Evolutionary conservation across 2,888 invertebrate species (phyloP).

Genomic region (Hipparchia semele): DNA sequence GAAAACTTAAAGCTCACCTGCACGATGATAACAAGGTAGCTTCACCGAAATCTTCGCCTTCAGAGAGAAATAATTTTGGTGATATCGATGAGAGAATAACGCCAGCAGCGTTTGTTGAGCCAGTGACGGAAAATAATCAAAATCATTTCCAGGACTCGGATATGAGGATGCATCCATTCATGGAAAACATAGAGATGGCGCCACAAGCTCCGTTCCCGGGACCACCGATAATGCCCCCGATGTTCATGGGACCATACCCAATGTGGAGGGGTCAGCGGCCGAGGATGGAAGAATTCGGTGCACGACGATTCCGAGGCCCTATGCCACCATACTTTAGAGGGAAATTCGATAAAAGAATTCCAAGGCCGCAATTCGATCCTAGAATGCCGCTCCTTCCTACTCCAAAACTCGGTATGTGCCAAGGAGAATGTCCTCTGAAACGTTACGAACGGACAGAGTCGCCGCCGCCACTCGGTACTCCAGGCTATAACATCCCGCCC

Average conservation of each 20-base stretch:
- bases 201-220: slow-evolving; percentile 52
- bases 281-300: slow-evolving; percentile 62
- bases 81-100: slow-evolving; percentile 80
- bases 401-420: slow-evolving; percentile 66
- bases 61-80: slow-evolving; percentile 65
- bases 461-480: slow-evolving; percentile 70
- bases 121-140: slow-evolving; percentile 62
- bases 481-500: slow-evolving; percentile 63
- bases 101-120: slow-evolving; percentile 61
- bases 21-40: slow-evolving; percentile 70
- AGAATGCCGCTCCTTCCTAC: slow-evolving; percentile 60
- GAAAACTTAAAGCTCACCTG: slow-evolving; percentile 67
- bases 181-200: slow-evolving; percentile 51
- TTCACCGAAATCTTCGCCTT: slow-evolving; percentile 75
- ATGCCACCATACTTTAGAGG: slow-evolving; percentile 62
- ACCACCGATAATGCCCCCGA: slow-evolving; percentile 61
- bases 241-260: slow-evolving; percentile 50
- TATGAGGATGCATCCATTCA: slow-evolving; percentile 61
- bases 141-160: slow-evolving; percentile 65
- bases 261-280: slow-evolving; percentile 69
- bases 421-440: slow-evolving; percentile 63
- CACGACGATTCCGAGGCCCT: slow-evolving; percentile 64
- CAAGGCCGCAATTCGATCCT: slow-evolving; percentile 60
- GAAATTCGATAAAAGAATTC: slow-evolving; percentile 63
- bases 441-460: slow-evolving; percentile 63